Base-by-base conservation (phyloP, 2,888 invertebrate genomes). In the Agonum fuliginosum region DNA sequence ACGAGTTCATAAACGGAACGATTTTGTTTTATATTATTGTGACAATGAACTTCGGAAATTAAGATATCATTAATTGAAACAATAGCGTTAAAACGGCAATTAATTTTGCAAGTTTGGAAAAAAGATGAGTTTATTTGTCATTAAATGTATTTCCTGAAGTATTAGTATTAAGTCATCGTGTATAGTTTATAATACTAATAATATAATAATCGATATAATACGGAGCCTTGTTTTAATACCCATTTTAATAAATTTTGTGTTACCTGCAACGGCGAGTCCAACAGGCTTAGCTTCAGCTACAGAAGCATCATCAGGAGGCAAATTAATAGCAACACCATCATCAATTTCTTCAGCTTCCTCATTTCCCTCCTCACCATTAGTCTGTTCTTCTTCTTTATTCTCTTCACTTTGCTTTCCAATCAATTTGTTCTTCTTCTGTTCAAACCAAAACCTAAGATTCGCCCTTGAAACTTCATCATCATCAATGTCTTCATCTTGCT, bases 241-340 rank as follows among this genome's bases (percentile, higher is more conserved):
- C 30, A 30, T 30, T 30, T 30, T 8, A 30, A 30, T 30, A 8
- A 30, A 5, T 30, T 3, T 30, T 30, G 8, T 30, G 30, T 79
- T 81, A 87, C 87, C 87, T 80, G 87, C 87, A 69, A 87, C 83
- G 27, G 87, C 87, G 67, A 87, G 83, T 43, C 93, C 94, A 51
- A 93, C 89, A 74, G 94, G 94, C 82, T 92, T 93, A 0, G 94
- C 93, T 86, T 94, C 94, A 20, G 94, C 94, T 12, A 94, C 91
- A 0, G 91, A 90, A 10, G 91, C 90, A 78, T 91, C 90, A 77
- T 89, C 89, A 10, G 89, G 88, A 1, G 91, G 91, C 2, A 88
- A 86, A 79, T 89, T 88, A 17, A 91, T 86, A 19, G 88, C 85
- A 8, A 87, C 84, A 1, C 86, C 86, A 20, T 87, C 87, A 14